Percentiles rank a stretch among this genome's conserved stretches.
Conservation (phyloP, 2,113 vertebrate species). For the Prinia subflava region DNA sequence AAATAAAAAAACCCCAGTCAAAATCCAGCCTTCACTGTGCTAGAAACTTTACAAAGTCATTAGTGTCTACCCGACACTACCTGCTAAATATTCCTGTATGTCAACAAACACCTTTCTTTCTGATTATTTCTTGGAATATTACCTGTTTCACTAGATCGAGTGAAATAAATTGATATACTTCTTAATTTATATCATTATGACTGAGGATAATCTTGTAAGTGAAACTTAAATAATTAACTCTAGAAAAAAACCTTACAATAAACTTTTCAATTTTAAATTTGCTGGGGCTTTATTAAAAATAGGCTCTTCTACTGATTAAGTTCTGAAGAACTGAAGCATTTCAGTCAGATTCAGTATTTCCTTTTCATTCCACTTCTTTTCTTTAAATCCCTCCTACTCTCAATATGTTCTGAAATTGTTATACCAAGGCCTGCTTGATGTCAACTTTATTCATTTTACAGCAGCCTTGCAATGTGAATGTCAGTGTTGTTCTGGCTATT, state of each 20-base stretch:
- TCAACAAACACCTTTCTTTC: neutral
- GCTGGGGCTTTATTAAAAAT: neutral
- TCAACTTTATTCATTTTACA: neutral
- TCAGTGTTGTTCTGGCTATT: neutral
- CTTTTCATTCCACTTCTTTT: neutral
- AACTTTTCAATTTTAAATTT: neutral
- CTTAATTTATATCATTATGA: neutral
- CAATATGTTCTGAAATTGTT: neutral
- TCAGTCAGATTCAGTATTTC: neutral
- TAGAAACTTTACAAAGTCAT: neutral
- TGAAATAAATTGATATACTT: neutral
- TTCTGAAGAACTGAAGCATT: neutral
- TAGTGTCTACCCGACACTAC: neutral
- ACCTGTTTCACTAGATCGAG: neutral
- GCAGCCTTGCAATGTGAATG: neutral
- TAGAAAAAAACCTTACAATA: neutral
- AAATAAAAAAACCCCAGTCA: neutral
- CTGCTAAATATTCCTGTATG: constrained; percentile 37
- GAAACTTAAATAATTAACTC: neutral
- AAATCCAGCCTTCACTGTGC: neutral
- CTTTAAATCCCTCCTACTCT: neutral
- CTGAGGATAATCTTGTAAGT: neutral
- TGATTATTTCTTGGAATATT: neutral
- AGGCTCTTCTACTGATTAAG: neutral
- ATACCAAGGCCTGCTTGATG: neutral